Conservation (phyloP, 2,888 invertebrate genomes). For the Rhopalosiphum nymphaeae region DNA sequence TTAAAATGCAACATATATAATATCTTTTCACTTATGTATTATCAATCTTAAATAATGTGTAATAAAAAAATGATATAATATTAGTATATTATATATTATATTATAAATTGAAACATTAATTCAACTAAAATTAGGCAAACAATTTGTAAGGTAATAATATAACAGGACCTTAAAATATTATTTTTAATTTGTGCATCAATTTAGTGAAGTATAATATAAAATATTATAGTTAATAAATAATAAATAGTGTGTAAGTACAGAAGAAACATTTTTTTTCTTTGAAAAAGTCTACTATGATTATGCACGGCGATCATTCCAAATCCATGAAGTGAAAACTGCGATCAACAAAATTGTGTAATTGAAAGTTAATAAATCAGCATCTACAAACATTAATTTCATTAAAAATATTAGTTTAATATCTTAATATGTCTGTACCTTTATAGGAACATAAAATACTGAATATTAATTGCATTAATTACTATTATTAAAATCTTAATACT, state of each 20-base stretch:
- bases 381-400: conserved; percentile 25
- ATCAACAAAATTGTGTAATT: conserved; percentile 32
- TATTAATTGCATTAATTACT: not conserved
- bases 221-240: not conserved
- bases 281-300: conserved; percentile 1
- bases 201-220: conserved; percentile 8
- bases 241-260: conserved; percentile 25
- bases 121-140: not conserved
- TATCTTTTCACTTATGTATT: not conserved
- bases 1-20: conserved; percentile 37
- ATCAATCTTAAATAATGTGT: conserved; percentile 44
- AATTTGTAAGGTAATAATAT: not conserved
- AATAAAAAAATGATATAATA: conserved; percentile 6
- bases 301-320: conserved; percentile 49
- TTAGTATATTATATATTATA: not conserved
- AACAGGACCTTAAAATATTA: not conserved
- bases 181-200: conserved; percentile 1
- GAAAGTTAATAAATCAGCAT: conserved; percentile 48
- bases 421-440: not conserved
- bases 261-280: conserved; percentile 35
- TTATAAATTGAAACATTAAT: conserved; percentile 31
- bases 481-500: not conserved
- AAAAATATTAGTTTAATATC: not conserved
- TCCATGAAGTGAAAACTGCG: conserved; percentile 36
- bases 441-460: not conserved